A percentile compares a stretch with the other conserved stretches of the same genome.
Conservation (phyloP, 2,888 invertebrate genomes). For the Andricus quercusramuli region DNA sequence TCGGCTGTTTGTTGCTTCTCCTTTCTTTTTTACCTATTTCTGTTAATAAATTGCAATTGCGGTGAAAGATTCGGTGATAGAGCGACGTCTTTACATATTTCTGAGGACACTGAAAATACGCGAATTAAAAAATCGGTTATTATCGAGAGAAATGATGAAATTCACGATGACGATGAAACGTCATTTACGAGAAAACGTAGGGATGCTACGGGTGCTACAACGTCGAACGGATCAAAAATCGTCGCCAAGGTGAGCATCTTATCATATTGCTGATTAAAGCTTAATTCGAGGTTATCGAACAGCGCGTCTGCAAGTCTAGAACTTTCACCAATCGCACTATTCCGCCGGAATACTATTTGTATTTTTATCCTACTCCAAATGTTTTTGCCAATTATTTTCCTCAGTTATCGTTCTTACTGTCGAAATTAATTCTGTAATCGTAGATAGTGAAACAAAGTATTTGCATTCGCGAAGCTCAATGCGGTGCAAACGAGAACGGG, state of each 20-base stretch:
- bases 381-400: conserved; percentile 13
- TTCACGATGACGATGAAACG: conserved; percentile 61
- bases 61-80: conserved; percentile 66
- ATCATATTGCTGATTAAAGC: neutral
- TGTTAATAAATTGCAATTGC: conserved; percentile 65
- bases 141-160: conserved; percentile 58
- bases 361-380: neutral
- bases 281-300: neutral
- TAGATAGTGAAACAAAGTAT: neutral
- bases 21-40: conserved; percentile 65
- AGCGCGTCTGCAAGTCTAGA: neutral
- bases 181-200: conserved; percentile 68
- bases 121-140: conserved; percentile 57
- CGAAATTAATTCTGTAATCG: neutral
- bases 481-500: conserved; percentile 14
- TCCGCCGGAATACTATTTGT: neutral
- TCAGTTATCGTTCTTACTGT: neutral
- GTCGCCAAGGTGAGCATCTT: conserved; percentile 67
- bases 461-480: neutral
- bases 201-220: conserved; percentile 53
- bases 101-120: conserved; percentile 51
- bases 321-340: neutral
- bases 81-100: conserved; percentile 63
- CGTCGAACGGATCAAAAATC: conserved; percentile 69
- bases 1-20: conserved; percentile 68